phyloP scores from a whole-genome alignment of 2,113 vertebrate genomes.

The Apodemus speciosus region DNA sequence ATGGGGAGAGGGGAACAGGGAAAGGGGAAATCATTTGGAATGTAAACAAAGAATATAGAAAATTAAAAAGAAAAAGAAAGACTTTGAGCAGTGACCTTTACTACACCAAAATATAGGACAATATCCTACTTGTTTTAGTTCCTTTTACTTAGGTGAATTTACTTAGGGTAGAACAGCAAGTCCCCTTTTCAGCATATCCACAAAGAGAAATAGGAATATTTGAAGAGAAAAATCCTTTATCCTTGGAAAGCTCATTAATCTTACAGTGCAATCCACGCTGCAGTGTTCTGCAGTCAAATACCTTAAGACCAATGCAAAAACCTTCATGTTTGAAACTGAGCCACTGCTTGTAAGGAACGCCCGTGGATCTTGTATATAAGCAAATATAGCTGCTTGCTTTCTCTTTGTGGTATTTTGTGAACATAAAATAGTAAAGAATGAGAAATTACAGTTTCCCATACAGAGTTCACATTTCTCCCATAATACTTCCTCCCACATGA shows the following conservation, averaged over 20 bases:
- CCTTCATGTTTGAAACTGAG: background rate
- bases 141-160: background rate
- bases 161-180: background rate
- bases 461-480: background rate
- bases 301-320: background rate
- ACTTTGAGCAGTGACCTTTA: background rate
- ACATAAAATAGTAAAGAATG: background rate
- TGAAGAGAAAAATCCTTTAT: background rate
- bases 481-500: background rate
- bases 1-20: too few species aligned
- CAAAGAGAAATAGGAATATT: background rate
- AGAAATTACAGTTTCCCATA: background rate
- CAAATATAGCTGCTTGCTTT: background rate
- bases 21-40: too few species aligned
- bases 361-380: background rate
- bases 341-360: background rate
- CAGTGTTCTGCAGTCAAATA: background rate
- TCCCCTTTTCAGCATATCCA: background rate
- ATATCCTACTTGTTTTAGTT: background rate
- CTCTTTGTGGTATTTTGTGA: background rate
- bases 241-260: background rate
- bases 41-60: too few species aligned
- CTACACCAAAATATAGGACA: background rate
- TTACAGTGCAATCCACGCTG: background rate
- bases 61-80: too few species aligned